Base-by-base conservation (phyloP, 1,140 invertebrate species). In the Hypothenemus hampei region DNA sequence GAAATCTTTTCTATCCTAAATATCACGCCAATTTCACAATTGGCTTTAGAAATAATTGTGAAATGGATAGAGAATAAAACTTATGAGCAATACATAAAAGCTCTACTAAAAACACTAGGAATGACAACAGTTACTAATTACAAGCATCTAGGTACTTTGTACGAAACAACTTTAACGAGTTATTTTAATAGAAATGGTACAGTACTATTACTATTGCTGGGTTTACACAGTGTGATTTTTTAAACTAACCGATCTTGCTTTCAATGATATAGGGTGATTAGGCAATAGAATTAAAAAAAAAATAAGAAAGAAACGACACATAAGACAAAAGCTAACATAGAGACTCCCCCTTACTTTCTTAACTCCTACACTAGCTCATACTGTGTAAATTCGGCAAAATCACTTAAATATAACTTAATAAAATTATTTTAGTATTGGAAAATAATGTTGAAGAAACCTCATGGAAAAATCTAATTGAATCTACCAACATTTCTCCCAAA, bases 161-260 rank as follows among this genome's bases (percentile, higher is more conserved):
- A 62, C 13, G 69, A 71, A 57, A 44, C 50, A 2, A 59, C 61
- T 2, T 23, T 71, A 15, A 56, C 47, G 10, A 64, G 62, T 35
- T 71, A 70, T 54, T 71, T 71, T 56, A 43, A 58, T 41, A 69
- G 64, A 46, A 64, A 46, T 44, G 62, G 69, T 70, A 61, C 62
- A 47, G 54, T 26, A 31, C 15, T 22, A 2, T 48, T 18, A n/a
- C 29, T 16, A 11, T 48, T 48, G 8, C 19, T 48, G 7, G 5
- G 15, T 8, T 20, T 19, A 6, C 2, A 6, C 7, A 7, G 26
- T 29, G n/a, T n/a, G n/a, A n/a, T n/a, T n/a, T n/a, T n/a, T n/a
- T n/a, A n/a, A n/a, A n/a, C n/a, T n/a, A n/a, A n/a, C n/a, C n/a
- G n/a, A n/a, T n/a, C n/a, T n/a, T n/a, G n/a, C n/a, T n/a, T n/a